phyloP scores from a whole-genome alignment of 2,888 invertebrate genomes.

The Trypoxylon attenuatum region DNA sequence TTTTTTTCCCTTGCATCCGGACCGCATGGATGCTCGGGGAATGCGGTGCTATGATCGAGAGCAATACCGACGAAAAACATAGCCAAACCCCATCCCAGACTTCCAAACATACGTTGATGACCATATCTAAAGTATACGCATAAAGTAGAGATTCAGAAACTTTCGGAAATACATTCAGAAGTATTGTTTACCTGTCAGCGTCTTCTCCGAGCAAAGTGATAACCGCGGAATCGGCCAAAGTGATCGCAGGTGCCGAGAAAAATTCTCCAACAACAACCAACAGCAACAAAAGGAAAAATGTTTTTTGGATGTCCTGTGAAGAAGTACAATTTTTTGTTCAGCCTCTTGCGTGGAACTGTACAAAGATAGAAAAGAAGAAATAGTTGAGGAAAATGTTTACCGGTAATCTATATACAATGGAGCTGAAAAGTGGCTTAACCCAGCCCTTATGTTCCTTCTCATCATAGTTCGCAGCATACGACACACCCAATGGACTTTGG shows the following conservation, averaged over 20 bases:
- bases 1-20: slow-evolving; percentile 95
- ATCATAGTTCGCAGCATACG: slow-evolving; percentile 86
- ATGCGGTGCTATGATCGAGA: slow-evolving; percentile 96
- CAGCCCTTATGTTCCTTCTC: slow-evolving; percentile 82
- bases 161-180: neutral
- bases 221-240: slow-evolving; percentile 94
- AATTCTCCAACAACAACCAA: slow-evolving; percentile 98
- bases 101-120: slow-evolving; percentile 98
- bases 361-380: no score
- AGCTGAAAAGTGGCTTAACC: slow-evolving; percentile 94
- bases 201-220: slow-evolving; percentile 92
- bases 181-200: slow-evolving; percentile 79
- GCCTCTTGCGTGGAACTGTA: neutral
- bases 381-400: no score
- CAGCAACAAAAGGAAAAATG: slow-evolving; percentile 94
- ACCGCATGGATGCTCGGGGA: slow-evolving; percentile 93
- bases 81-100: slow-evolving; percentile 97
- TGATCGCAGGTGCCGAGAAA: slow-evolving; percentile 96
- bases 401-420: slow-evolving; percentile 88
- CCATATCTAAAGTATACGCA: slow-evolving; percentile 81
- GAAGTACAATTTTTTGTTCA: neutral
- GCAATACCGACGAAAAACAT: slow-evolving; percentile 99
- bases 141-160: neutral
- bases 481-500: slow-evolving; percentile 85
- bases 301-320: slow-evolving; percentile 90